Percentiles rank a stretch among this genome's conserved stretches.
Evolutionary conservation across 2,888 invertebrate genomes (phyloP).

Genomic region (Lampropteryx suffumata): DNA sequence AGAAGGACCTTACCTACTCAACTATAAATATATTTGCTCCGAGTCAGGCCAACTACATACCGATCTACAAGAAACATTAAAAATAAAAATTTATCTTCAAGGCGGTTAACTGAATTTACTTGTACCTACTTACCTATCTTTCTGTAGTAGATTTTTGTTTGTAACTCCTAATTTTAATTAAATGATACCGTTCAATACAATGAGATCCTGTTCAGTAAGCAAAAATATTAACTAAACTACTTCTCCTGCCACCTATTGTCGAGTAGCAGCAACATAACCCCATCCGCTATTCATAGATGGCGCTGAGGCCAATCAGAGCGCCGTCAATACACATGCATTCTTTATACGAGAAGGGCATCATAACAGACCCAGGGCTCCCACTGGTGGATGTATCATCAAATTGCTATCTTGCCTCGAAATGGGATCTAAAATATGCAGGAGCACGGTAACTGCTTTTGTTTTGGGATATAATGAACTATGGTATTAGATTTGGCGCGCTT

Average conservation of each 20-base stretch:
- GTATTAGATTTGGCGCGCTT: conserved; percentile 42
- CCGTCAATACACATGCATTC: conserved; percentile 75
- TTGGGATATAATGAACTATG: conserved; percentile 66
- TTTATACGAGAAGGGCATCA: conserved; percentile 64
- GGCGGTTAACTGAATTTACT: too few species aligned
- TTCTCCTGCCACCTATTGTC: conserved; percentile 42
- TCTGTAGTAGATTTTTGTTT: background rate
- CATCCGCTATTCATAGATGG: conserved; percentile 49
- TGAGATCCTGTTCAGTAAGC: background rate
- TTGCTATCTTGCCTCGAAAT: conserved; percentile 66
- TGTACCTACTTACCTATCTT: background rate
- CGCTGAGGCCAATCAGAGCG: conserved; percentile 48
- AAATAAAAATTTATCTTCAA: too few species aligned
- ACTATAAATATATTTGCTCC: too few species aligned
- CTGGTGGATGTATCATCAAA: conserved; percentile 67
- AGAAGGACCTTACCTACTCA: too few species aligned
- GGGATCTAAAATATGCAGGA: conserved; percentile 74
- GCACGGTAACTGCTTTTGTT: conserved; percentile 75
- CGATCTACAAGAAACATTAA: too few species aligned
- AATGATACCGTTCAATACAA: too few species aligned
- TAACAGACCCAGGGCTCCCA: conserved; percentile 56
- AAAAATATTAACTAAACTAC: conserved; percentile 1
- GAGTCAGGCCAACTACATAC: too few species aligned
- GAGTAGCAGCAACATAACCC: conserved; percentile 41
- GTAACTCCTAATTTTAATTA: too few species aligned